phyloP scores from a whole-genome alignment of 2,888 invertebrate genomes.

The Nomada fabriciana region DNA sequence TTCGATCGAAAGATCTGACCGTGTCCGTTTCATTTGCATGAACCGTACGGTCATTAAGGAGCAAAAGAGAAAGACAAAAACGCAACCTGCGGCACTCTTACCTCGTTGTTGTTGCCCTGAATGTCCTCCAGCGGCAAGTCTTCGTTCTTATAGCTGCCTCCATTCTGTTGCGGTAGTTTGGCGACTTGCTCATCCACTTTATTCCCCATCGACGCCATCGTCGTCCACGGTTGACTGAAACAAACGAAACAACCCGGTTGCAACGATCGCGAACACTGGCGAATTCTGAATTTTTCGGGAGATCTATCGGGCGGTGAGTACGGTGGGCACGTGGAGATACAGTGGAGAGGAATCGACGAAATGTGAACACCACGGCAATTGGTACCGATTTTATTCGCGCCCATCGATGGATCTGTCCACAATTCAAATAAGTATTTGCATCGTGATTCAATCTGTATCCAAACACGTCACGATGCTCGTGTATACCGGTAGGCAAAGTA shows the following conservation, averaged over 20 bases:
- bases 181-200: constrained; percentile 55
- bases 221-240: constrained; percentile 66
- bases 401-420: neutral
- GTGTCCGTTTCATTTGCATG: neutral
- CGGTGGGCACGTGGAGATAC: neutral
- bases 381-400: neutral
- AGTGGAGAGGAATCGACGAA: neutral
- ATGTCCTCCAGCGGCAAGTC: constrained; percentile 65
- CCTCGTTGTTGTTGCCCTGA: constrained; percentile 69
- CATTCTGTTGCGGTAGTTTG: constrained; percentile 64
- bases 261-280: neutral
- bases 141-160: constrained; percentile 60
- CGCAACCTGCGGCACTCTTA: constrained; percentile 27
- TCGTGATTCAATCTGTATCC: neutral
- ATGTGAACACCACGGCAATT: neutral
- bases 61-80: neutral
- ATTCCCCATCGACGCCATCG: constrained; percentile 66
- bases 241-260: neutral
- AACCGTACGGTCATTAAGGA: neutral
- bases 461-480: constrained; percentile 9
- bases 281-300: no score
- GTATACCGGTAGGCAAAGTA: neutral
- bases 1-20: neutral
- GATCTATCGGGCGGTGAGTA: no score
- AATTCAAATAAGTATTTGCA: constrained; percentile 24